Base-by-base conservation (phyloP, 2,888 invertebrate genomes). In the Drymonia ruficornis region DNA sequence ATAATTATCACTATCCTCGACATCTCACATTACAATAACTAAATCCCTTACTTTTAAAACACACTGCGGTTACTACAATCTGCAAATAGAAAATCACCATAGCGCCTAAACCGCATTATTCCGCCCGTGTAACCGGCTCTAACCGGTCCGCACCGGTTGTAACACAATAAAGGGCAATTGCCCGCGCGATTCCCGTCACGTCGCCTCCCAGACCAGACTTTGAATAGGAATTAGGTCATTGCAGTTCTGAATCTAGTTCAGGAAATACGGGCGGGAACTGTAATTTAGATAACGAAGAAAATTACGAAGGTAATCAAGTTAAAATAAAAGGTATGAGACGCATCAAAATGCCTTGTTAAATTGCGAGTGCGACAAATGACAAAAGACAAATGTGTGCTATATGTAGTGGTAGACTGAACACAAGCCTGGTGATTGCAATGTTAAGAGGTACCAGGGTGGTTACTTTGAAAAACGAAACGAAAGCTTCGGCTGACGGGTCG, bases 141-240 rank as follows among this genome's bases (percentile, higher is more conserved):
- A 43, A 51, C 55, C 46, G 45, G 18, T 15, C 28, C 28, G 18
- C 31, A 70, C 73, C 70, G 67, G 75, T 68, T 72, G 76, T 80
- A 82, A 83, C 76, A 79, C 75, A 77, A 84, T 84, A 81, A 82
- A 81, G 71, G 75, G 72, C 78, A 76, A 81, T 70, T 72, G 73
- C 67, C 62, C 68, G 69, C 68, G 53, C 67, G 50, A 82, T 81
- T 83, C 85, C 56, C 63, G 76, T 82, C 86, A 84, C 84, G 84
- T 83, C 65, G 63, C 53, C 4, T n/a, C 31, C 48, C 63, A 69
- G 71, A 66, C 73, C 73, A 69, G 76, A 71, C 72, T 70, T 65
- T 73, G 80, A 77, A 80, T 81, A 70, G 76, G 74, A 81, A 83
- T 81, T 76, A 81, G 81, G 77, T 61, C 76, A 76, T 79, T 77